Base-by-base conservation (phyloP, 2,888 invertebrate species). In the Craniophora ligustri region DNA sequence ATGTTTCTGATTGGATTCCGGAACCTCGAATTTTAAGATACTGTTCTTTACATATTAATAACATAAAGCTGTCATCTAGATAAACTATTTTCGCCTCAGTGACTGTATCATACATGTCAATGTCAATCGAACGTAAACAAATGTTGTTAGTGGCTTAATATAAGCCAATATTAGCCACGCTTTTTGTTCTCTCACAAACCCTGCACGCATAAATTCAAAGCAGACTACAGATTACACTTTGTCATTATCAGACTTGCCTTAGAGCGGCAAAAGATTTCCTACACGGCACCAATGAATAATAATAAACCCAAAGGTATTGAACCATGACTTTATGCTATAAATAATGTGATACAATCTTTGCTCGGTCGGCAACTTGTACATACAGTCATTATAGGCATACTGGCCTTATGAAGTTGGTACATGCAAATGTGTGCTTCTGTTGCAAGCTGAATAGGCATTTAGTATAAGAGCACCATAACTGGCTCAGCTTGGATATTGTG, bases 321-420 rank as follows among this genome's bases (percentile, higher is more conserved):
- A 82, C 83, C 82, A 82, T 83, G 83, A 84, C 84, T 86, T 80
- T 79, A 79, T 77, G 82, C 84, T 81, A 87, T 88, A 88, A 88
- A 87, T 87, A 79, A 83, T 77, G 60, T 72, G 87, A 88, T 87
- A 84, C 79, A 79, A 89, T 88, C 87, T 84, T 75, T 74, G 76
- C 69, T 78, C 67, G 76, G 77, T 78, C 71, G 53, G 73, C 66
- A 63, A 71, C 58, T 69, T 63, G 60, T 71, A 64, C 53, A 47
- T 66, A 69, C 71, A 75, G 65, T 75, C 65, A 74, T 72, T 76
- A 72, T 71, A 75, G 63, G 48, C 54, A 48, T 44, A 61, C 63
- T 44, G 35, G 66, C 55, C 60, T 64, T 68, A 68, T 71, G 71
- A 72, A 70, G 70, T 64, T 49, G 38, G 63, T 70, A 50, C 58